These are phyloP conservation scores for Lamprologus ornatipinnis DNA, from an alignment of 2,113 vertebrate genomes.

Conservation along the genomic window DNA sequence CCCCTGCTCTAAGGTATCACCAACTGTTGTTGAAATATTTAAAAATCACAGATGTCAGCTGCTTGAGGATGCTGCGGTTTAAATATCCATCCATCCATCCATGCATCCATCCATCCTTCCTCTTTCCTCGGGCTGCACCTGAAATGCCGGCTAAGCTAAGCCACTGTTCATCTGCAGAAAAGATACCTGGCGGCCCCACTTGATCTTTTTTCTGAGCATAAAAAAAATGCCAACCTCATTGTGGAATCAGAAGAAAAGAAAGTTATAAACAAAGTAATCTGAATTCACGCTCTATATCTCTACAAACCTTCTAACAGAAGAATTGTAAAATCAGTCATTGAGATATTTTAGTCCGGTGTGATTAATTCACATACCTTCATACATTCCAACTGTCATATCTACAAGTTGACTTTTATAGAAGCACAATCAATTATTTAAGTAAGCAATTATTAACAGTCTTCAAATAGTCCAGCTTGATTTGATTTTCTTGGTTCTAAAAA, in stretches of 20 bases:
- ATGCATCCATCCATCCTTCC: background rate
- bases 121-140: background rate
- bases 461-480: background rate
- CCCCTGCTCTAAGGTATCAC: background rate
- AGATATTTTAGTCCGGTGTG: background rate
- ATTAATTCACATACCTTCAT: background rate
- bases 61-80: background rate
- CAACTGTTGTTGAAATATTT: background rate
- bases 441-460: background rate
- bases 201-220: background rate
- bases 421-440: background rate
- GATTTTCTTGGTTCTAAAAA: background rate
- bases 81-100: background rate
- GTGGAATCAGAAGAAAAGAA: background rate
- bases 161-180: background rate
- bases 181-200: background rate
- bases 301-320: background rate
- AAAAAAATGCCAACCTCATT: background rate
- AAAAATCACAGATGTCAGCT: background rate
- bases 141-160: background rate
- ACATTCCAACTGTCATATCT: background rate
- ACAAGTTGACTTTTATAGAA: background rate
- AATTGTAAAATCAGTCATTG: background rate
- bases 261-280: background rate
- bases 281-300: background rate